Conservation (phyloP, 2,888 invertebrate genomes). For the Tillus elongatus region DNA sequence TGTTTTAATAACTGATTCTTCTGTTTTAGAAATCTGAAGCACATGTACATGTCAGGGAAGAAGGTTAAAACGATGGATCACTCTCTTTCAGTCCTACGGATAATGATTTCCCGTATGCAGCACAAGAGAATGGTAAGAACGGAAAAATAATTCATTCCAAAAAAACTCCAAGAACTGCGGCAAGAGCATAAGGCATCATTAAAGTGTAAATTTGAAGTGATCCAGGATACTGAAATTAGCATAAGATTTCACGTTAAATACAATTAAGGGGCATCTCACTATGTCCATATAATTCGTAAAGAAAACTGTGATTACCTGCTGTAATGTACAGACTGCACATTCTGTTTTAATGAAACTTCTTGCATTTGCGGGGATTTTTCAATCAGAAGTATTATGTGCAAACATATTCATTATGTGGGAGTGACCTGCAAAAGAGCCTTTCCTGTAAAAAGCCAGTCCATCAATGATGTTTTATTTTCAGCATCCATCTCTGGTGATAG, state of each 20-base stretch:
- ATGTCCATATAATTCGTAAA: constrained; percentile 1
- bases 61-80: constrained; percentile 1
- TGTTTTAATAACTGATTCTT: too few species aligned
- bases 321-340: constrained; percentile 2
- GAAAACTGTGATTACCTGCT: constrained; percentile 3
- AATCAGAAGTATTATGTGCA: constrained; percentile 3
- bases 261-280: constrained; percentile 1
- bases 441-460: constrained; percentile 2
- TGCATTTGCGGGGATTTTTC: constrained; percentile 3
- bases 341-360: neutral
- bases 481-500: constrained; percentile 2
- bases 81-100: constrained; percentile 2
- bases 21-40: constrained; percentile 3
- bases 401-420: constrained; percentile 2
- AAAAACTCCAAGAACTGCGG: neutral
- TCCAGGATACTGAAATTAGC: neutral
- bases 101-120: constrained; percentile 3
- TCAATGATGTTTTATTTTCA: neutral
- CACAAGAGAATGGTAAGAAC: constrained; percentile 2
- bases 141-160: neutral
- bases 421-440: neutral
- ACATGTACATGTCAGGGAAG: constrained; percentile 4
- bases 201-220: constrained; percentile 1
- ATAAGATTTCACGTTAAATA: constrained; percentile 3
- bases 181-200: constrained; percentile 1